Evolutionary conservation across 2,113 vertebrate genomes (phyloP), one percentile per base, ranked within the genome.

Genomic region (Tapirus terrestris): DNA sequence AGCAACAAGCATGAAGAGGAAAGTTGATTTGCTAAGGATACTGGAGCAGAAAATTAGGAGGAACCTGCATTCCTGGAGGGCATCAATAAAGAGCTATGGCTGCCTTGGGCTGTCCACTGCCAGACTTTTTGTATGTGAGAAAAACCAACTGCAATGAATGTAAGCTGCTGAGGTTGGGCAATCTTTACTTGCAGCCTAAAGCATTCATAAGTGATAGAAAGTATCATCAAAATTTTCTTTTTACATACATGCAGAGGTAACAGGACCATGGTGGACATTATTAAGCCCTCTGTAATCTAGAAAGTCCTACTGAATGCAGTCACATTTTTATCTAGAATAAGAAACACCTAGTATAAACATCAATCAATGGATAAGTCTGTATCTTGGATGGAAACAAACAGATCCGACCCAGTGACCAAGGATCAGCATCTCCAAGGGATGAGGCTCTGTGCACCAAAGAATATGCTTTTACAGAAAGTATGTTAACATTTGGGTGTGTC

Each of bases 381-480:
- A 2, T 58, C 76, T 43, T 53, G 6, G 18, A 23, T 8, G 51
- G 79, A 73, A 83, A 43, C 36, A 2, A 20, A 27, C 0, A 1
- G 17, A 67, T 16, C 21, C 0, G 0, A 27, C 3, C 17, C 1
- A 6, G 82, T 43, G 33, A 65, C 77, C 45, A 20, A 16, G 43
- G 25, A 8, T 12, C 36, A 0, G n/a, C 8, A 2, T 51, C n/a
- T 63, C 70, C 6, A 2, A 33, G 72, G 10, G 4, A 39, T 0
- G 33, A 7, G 39, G 48, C 31, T 45, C 45, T 23, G 51, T 18
- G 72, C 3, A 6, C 70, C 1, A 17, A 39, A 39, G 65, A 48
- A 14, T 0, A 1, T 0, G 18, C 31, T 36, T 58, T 20, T 6
- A n/a, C 0, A n/a, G 63, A 31, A 8, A 53, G 67, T 1, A 11